phyloP scores from a whole-genome alignment of 2,113 vertebrate genomes.

The Peromyscus californicus region DNA sequence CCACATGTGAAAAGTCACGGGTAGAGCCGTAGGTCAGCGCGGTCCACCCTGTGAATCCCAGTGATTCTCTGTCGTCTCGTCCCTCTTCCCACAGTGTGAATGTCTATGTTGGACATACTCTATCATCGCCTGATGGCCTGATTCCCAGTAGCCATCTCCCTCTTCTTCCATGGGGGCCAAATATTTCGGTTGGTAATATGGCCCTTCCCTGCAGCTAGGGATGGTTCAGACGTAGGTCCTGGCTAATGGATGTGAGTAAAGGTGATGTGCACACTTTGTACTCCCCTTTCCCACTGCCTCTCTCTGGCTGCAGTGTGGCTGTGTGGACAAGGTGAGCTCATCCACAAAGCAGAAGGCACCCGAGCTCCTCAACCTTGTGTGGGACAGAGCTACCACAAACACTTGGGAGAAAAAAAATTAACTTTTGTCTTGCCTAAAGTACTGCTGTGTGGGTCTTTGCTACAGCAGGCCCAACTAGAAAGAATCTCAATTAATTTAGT shows the following conservation, averaged over 20 bases:
- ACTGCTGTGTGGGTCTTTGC: background rate
- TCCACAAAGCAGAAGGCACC: background rate
- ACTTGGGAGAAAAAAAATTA: background rate
- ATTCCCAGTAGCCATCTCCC: background rate
- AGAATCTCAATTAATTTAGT: background rate
- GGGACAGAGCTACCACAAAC: background rate
- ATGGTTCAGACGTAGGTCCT: background rate
- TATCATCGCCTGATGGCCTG: background rate
- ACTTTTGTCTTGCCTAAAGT: background rate
- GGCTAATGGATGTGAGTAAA: background rate
- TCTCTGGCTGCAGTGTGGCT: background rate
- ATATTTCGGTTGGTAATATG: background rate
- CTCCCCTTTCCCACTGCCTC: background rate
- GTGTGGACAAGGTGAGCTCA: background rate
- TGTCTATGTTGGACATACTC: background rate
- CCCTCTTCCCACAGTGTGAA: background rate
- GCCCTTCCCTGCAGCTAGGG: background rate
- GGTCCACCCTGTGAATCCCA: background rate
- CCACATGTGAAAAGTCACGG: background rate
- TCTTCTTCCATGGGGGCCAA: background rate
- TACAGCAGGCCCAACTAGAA: background rate
- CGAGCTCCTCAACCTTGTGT: background rate
- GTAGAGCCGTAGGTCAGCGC: background rate
- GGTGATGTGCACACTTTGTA: background rate
- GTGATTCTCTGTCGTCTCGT: background rate